These are phyloP conservation scores for Cerceris ruficornis DNA, from an alignment of 2,888 invertebrate species.

Conservation along the genomic window DNA sequence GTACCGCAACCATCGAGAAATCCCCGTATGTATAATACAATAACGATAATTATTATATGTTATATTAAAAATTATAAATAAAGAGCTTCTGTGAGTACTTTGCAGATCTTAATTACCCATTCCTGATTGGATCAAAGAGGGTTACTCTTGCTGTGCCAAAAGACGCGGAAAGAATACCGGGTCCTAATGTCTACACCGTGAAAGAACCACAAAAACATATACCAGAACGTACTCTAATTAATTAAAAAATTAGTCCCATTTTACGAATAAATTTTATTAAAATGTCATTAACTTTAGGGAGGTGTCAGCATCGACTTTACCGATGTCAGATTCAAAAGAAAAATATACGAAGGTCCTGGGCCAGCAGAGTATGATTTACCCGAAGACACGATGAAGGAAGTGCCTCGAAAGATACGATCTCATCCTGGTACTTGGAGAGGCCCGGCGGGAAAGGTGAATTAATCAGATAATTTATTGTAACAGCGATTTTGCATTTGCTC, in stretches of 20 bases:
- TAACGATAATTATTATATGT: slow-evolving; percentile 1
- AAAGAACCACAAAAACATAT: slow-evolving; percentile 54
- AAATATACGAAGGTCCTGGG: slow-evolving; percentile 49
- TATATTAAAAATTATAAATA: neutral
- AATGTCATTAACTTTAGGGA: slow-evolving; percentile 59
- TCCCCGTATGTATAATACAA: slow-evolving; percentile 46
- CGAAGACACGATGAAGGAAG: slow-evolving; percentile 11
- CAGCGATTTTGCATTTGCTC: neutral
- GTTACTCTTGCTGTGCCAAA: slow-evolving; percentile 50
- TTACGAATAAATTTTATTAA: neutral
- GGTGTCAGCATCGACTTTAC: slow-evolving; percentile 69
- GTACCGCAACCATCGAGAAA: slow-evolving; percentile 45
- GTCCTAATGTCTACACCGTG: slow-evolving; percentile 59
- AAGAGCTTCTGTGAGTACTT: neutral
- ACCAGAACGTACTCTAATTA: slow-evolving; percentile 65
- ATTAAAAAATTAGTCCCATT: neutral
- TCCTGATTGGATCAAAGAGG: slow-evolving; percentile 60
- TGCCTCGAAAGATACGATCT: slow-evolving; percentile 14
- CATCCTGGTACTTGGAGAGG: slow-evolving; percentile 59
- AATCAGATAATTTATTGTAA: neutral
- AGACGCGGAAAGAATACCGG: slow-evolving; percentile 55
- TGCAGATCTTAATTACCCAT: slow-evolving; percentile 45
- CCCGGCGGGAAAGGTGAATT: slow-evolving; percentile 61
- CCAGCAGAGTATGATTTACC: slow-evolving; percentile 45
- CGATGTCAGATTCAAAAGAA: slow-evolving; percentile 57